A percentile compares a stretch with the other conserved stretches of the same genome.
These are phyloP conservation scores for Rhimphoctona megacephalus DNA, from an alignment of 2,888 invertebrate genomes.

Conservation along the genomic window DNA sequence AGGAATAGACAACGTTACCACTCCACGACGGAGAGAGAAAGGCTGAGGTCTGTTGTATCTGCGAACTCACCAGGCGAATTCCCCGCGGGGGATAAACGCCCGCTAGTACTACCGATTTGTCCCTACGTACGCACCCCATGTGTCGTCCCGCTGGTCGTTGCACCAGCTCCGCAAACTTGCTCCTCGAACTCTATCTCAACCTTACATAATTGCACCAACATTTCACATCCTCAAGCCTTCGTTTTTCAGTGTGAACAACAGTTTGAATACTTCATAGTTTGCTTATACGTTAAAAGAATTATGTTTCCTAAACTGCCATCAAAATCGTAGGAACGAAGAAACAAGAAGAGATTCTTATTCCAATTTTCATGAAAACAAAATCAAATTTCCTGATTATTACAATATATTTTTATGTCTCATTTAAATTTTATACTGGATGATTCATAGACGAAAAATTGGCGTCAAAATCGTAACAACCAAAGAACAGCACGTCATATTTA, in stretches of 20 bases:
- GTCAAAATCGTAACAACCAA: too few species aligned
- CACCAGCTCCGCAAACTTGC: slow-evolving; percentile 60
- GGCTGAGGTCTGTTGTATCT: slow-evolving; percentile 50
- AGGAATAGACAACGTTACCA: not conserved
- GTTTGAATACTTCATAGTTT: too few species aligned
- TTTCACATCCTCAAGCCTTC: not conserved
- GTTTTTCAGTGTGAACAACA: not conserved
- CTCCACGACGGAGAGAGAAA: not conserved
- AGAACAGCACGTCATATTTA: too few species aligned
- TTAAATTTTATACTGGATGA: too few species aligned
- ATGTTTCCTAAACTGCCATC: too few species aligned
- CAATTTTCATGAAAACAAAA: too few species aligned
- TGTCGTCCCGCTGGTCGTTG: slow-evolving; percentile 51
- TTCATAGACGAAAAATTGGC: too few species aligned
- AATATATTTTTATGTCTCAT: too few species aligned
- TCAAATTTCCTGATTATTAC: too few species aligned
- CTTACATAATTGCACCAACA: not conserved
- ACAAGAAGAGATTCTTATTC: too few species aligned
- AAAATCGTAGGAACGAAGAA: too few species aligned
- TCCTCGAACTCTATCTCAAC: slow-evolving; percentile 41
- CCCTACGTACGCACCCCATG: slow-evolving; percentile 56
- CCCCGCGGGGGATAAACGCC: slow-evolving; percentile 67
- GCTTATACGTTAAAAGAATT: too few species aligned
- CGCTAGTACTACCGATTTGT: slow-evolving; percentile 63
- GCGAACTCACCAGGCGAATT: slow-evolving; percentile 56